A percentile compares a stretch with the other conserved stretches of the same genome.
phyloP scores from a whole-genome alignment of 1,140 invertebrate genomes.

The Periplaneta americana region DNA sequence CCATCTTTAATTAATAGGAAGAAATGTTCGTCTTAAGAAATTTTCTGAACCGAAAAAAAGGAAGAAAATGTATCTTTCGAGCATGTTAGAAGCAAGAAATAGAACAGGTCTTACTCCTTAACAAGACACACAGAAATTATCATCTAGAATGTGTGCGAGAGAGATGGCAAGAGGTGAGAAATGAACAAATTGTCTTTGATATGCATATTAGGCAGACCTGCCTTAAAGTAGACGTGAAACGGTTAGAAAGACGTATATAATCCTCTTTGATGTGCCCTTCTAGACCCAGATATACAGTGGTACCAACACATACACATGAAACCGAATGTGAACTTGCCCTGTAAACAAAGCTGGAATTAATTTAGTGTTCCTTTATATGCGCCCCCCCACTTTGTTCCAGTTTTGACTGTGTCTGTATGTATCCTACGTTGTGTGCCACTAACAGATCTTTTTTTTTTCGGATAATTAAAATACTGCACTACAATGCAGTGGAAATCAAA shows the following conservation, averaged over 20 bases:
- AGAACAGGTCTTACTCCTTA: no score
- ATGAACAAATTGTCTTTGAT: background rate
- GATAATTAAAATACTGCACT: background rate
- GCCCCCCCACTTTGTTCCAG: background rate
- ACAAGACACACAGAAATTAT: no score
- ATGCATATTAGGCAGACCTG: background rate
- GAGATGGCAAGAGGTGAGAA: background rate
- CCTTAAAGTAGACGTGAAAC: background rate
- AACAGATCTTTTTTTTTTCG: no score
- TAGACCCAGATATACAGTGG: no score
- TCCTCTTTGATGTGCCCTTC: background rate
- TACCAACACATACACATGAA: background rate
- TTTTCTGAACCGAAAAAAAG: no score
- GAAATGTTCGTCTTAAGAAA: no score
- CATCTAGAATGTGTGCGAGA: no score
- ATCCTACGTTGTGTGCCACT: no score
- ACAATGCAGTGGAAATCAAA: background rate
- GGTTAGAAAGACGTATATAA: background rate
- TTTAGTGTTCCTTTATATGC: background rate
- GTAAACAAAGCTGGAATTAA: background rate
- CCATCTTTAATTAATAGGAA: no score
- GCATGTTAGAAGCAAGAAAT: no score
- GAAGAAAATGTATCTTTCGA: no score
- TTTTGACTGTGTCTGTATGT: no score
- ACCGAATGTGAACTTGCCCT: background rate